Evolutionary conservation across 35 echinoderm and acorn worm species (phyloP), one percentile per base, ranked within the genome.

Genomic region (Apostichopus japonicus): DNA sequence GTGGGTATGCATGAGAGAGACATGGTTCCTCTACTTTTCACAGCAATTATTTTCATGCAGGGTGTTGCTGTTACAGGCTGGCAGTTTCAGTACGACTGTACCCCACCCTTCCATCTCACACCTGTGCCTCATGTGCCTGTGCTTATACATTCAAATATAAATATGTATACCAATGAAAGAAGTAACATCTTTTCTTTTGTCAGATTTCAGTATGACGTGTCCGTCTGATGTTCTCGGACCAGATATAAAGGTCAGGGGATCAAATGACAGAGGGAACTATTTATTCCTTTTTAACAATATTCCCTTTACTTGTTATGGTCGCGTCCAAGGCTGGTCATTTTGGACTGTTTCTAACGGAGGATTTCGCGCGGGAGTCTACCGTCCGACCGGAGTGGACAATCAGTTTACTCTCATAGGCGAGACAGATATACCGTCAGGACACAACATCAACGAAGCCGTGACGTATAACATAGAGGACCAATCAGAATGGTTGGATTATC

Each of bases 171-270:
- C 33, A 44, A 44, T 44, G 33, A 44, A 44, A 44, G 33, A 44
- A 44, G 33, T 44, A 44, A 44, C 33, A 44, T 44, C 33, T 44
- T 44, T 54, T 14, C 14, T 80, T 23, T 14, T 23, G 0, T 13
- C n/a, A 97, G 96, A 97, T 95, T 97, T 95, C 79, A 93, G 62
- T 14, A 83, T 93, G 6, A 91, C 90, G 6, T 97, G 96, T 86
- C 91, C 84, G 19, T 16, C 84, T 24, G 94, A 97, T 13, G 77
- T 56, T 15, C 87, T 90, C n/a, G 96, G 96, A 21, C 93, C 93
- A 44, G 92, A 59, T 13, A 65, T 93, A 1, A 77, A 83, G 53
- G 16, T 16, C 1, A 86, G 96, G 10, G 78, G 53, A 1, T 86
- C 65, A 54, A 90, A 94, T n/a, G 96, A 97, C 80, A 86, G 86